Conservation (phyloP, 2,888 invertebrate species). For the Mechanitis mazaeus region DNA sequence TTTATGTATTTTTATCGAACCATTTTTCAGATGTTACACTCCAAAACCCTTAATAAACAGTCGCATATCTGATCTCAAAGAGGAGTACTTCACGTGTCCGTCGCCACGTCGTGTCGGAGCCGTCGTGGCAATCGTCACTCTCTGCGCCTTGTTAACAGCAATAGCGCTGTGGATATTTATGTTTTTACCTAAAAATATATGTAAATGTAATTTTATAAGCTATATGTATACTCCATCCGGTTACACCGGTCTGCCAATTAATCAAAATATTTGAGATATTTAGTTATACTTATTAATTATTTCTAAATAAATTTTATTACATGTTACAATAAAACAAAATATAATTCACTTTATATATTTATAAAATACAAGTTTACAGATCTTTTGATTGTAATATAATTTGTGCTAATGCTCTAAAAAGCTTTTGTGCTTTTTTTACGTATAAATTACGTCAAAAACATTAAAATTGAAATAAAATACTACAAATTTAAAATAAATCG, state of each 20-base stretch:
- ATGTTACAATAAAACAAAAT: conserved; percentile 30
- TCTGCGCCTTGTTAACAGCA: conserved; percentile 42
- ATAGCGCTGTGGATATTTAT: conserved; percentile 59
- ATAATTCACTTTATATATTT: conserved; percentile 60
- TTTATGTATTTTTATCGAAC: not conserved
- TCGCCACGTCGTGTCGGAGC: conserved; percentile 37
- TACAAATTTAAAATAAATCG: conserved; percentile 6
- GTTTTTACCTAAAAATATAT: conserved; percentile 45
- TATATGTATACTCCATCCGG: conserved; percentile 40
- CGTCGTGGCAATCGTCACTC: conserved; percentile 39
- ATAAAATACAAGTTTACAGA: conserved; percentile 67
- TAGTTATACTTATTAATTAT: no score
- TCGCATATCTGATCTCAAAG: conserved; percentile 60
- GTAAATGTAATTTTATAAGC: conserved; percentile 37
- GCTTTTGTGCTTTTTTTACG: conserved; percentile 48
- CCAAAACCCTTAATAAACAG: conserved; percentile 61
- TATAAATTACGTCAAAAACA: conserved; percentile 10
- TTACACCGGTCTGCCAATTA: conserved; percentile 49
- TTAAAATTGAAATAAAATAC: not conserved
- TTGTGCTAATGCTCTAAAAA: conserved; percentile 30
- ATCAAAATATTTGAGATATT: conserved; percentile 10
- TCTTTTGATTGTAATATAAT: conserved; percentile 37
- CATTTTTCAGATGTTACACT: conserved; percentile 64
- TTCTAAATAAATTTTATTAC: no score
- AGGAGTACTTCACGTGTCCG: conserved; percentile 61